These are phyloP conservation scores for Xanthia togata DNA, from an alignment of 2,888 invertebrate genomes.

Conservation along the genomic window DNA sequence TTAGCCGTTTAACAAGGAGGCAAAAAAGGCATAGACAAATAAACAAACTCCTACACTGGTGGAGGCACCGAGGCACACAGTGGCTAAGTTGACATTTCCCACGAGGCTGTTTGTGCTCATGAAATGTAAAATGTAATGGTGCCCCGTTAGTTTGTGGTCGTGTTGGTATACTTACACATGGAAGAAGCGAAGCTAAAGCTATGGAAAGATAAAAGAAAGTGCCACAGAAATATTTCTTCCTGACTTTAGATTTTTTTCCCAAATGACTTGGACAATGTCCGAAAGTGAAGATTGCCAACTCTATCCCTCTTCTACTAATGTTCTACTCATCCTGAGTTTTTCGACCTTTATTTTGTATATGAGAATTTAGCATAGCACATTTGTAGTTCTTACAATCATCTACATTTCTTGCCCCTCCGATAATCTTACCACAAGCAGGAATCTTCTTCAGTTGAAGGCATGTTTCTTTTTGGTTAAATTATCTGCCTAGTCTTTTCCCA, in stretches of 20 bases:
- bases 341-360: not conserved
- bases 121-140: constrained; percentile 80
- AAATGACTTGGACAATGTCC: not conserved
- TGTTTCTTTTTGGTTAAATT: not conserved
- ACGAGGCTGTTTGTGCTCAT: constrained; percentile 78
- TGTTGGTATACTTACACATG: constrained; percentile 17
- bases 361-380: not conserved
- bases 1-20: constrained; percentile 32
- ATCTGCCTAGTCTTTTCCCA: too few relatives aligned
- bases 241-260: not conserved
- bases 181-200: constrained; percentile 40
- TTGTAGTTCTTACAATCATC: not conserved
- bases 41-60: constrained; percentile 59
- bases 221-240: not conserved
- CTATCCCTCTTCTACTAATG: not conserved
- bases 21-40: constrained; percentile 38
- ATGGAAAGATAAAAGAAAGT: not conserved
- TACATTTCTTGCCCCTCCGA: not conserved
- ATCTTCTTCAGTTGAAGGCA: not conserved
- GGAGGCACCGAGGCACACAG: constrained; percentile 63
- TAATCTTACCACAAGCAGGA: not conserved
- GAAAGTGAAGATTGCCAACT: not conserved
- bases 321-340: not conserved
- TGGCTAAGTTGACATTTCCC: constrained; percentile 81
- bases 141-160: constrained; percentile 75